phyloP scores from a whole-genome alignment of 37 sponge, comb jelly and placozoan species.

The Geodia barretti region DNA sequence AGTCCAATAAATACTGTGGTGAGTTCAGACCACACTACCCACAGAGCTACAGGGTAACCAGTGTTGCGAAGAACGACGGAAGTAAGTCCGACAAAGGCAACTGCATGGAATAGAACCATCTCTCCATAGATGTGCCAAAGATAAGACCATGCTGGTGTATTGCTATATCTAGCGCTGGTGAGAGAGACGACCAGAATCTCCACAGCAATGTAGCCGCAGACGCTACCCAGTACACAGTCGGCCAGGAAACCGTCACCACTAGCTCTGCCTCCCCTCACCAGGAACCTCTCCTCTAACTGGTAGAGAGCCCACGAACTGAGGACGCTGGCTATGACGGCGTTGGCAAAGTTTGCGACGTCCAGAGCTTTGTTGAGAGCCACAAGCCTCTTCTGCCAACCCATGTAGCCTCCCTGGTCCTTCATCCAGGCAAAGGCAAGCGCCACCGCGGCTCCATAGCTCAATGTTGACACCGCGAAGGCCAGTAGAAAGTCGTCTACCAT shows the following conservation, averaged over 20 bases:
- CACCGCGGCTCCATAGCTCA: background rate
- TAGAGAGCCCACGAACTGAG: background rate
- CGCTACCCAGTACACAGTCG: constrained; percentile 20
- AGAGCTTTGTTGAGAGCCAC: constrained; percentile 6
- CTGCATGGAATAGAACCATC: constrained; percentile 15
- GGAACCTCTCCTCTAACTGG: background rate
- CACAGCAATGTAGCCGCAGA: constrained; percentile 38
- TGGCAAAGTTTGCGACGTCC: constrained; percentile 4
- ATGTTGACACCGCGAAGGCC: constrained; percentile 1
- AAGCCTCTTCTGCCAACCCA: background rate
- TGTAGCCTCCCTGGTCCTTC: background rate
- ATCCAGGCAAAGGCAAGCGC: background rate
- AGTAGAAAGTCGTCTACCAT: no score
- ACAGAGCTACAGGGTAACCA: constrained; percentile 42
- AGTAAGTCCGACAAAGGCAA: constrained; percentile 16
- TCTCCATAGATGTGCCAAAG: background rate
- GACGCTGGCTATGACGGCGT: constrained; percentile 4
- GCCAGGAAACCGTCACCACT: background rate
- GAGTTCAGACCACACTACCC: constrained; percentile 43
- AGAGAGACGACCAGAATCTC: background rate
- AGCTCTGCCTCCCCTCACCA: background rate
- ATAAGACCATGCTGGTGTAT: no score
- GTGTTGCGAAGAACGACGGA: constrained; percentile 14
- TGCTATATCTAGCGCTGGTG: background rate
- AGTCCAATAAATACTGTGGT: constrained; percentile 22